Conservation (phyloP, 2,113 vertebrate species). For the Syngnathus typhle region DNA sequence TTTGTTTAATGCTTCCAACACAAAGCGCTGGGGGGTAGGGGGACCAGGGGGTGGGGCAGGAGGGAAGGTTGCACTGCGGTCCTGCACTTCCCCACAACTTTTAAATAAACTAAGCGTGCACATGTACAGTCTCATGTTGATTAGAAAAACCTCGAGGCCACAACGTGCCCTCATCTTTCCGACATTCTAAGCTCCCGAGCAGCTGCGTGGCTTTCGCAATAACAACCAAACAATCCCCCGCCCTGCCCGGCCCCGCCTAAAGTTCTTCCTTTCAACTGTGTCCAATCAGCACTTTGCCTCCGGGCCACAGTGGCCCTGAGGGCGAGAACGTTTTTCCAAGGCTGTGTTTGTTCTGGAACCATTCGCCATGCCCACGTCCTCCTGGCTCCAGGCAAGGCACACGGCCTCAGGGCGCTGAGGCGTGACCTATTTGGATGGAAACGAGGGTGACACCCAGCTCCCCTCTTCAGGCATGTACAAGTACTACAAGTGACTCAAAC, state of each 20-base stretch:
- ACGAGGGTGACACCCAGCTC: constrained; percentile 45
- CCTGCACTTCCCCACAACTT: constrained; percentile 7
- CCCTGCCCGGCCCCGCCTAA: constrained; percentile 29
- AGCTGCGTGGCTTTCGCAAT: constrained; percentile 36
- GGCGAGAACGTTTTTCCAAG: constrained; percentile 51
- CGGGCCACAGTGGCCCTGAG: constrained; percentile 33
- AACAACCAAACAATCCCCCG: constrained; percentile 25
- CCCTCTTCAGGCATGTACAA: constrained; percentile 37
- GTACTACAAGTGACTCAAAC: constrained; percentile 2
- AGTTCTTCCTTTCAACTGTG: constrained; percentile 60
- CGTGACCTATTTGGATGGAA: constrained; percentile 59
- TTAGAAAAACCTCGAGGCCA: constrained; percentile 11
- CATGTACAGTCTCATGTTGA: constrained; percentile 21
- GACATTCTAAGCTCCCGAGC: constrained; percentile 23
- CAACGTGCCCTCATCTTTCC: constrained; percentile 1
- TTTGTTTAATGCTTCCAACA: constrained; percentile 65
- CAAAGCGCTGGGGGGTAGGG: constrained; percentile 36
- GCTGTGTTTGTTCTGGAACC: constrained; percentile 63
- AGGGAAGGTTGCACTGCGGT: constrained; percentile 35
- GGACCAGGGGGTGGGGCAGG: too few relatives aligned
- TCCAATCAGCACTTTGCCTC: constrained; percentile 53
- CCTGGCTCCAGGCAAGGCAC: constrained; percentile 51
- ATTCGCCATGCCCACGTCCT: constrained; percentile 49
- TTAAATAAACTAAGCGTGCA: constrained; percentile 23
- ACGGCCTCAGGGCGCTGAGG: constrained; percentile 35